These are phyloP conservation scores for Pelosia muscerda DNA, from an alignment of 2,888 invertebrate species.

Conservation along the genomic window DNA sequence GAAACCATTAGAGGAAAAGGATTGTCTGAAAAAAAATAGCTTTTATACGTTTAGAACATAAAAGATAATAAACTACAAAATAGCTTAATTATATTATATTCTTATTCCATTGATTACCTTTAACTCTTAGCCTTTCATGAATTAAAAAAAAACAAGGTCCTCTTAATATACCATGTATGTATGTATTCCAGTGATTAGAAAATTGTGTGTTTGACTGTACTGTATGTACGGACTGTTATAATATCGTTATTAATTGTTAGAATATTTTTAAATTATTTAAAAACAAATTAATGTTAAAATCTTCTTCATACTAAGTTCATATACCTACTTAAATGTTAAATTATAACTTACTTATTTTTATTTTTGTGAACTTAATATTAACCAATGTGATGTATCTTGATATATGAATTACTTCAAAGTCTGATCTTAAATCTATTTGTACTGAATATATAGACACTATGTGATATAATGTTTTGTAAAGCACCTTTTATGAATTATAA, in stretches of 20 bases:
- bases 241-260: background rate
- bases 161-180: too few relatives aligned
- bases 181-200: background rate
- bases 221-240: background rate
- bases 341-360: background rate
- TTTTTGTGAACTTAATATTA: slow-evolving; percentile 10
- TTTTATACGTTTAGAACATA: background rate
- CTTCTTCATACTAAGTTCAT: background rate
- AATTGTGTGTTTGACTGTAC: background rate
- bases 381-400: slow-evolving; percentile 35
- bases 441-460: slow-evolving; percentile 50
- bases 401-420: slow-evolving; percentile 43
- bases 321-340: background rate
- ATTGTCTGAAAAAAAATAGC: background rate
- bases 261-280: background rate
- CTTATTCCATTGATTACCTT: background rate
- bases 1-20: background rate
- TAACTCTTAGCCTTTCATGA: background rate
- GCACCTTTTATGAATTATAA: slow-evolving; percentile 49
- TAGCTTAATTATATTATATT: background rate
- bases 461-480: slow-evolving; percentile 46
- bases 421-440: slow-evolving; percentile 43
- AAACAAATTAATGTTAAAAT: background rate
- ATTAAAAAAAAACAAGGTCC: too few relatives aligned
- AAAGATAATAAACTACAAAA: background rate